Evolutionary conservation across 2,888 invertebrate genomes (phyloP), one percentile per base, ranked within the genome.

Genomic region (Acronicta psi): DNA sequence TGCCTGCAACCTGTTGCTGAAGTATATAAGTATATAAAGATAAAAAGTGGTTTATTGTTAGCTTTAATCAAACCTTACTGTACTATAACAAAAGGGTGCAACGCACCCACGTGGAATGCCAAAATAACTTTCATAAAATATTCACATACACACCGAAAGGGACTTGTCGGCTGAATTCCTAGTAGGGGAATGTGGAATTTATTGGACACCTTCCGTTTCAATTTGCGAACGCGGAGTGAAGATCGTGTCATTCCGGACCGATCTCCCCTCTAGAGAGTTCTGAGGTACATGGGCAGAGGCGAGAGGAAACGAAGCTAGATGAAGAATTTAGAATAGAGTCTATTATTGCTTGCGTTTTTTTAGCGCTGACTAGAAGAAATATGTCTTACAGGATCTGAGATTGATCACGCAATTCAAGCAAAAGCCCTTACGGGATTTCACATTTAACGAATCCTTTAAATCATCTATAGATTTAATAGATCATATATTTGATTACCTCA

Each of bases 201-300:
- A 90, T 90, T 86, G 82, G 87, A 86, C 89, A 90, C 89, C 90
- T 91, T 90, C 86, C 85, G 90, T 90, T 92, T 91, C 91, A 91
- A 91, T 92, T 91, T 91, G 89, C 82, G 81, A 83, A 55, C 63
- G 79, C 75, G 78, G 77, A 77, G 81, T 78, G 79, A 81, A 83
- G 83, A 85, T 84, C 83, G 84, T 80, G 85, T 83, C 85, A 81
- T 81, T 85, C 58, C 56, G 56, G 59, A 36, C 58, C 57, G 66
- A 56, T 63, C 61, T 52, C 59, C 55, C 49, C 69, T 66, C 74
- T 60, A 20, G 68, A 65, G 72, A 66, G 61, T 69, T 66, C 57
- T 40, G 62, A 67, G 51, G 52, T 59, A 47, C 56, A 50, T 46
- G 55, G 67, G 60, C 63, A 64, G 56, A 64, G 67, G 57, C 36